phyloP scores from a whole-genome alignment of 2,888 invertebrate species.

The Mythimna lalbum region DNA sequence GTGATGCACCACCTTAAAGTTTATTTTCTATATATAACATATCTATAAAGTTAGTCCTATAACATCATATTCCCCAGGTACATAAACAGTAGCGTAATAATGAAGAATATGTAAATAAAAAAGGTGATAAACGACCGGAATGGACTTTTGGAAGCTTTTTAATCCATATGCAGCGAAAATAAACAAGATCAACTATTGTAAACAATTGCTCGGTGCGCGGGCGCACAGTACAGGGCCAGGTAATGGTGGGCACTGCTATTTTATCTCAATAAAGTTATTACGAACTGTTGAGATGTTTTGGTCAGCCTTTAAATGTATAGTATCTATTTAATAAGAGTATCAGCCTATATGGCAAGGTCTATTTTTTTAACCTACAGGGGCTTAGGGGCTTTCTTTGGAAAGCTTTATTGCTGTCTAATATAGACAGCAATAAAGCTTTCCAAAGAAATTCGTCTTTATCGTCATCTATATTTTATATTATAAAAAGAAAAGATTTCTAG shows the following conservation, averaged over 20 bases:
- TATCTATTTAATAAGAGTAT: neutral
- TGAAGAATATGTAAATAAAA: conserved; percentile 76
- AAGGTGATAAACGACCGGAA: conserved; percentile 81
- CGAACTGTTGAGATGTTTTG: neutral
- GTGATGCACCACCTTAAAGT: no score
- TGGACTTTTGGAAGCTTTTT: conserved; percentile 87
- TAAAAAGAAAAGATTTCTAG: no score
- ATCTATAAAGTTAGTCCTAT: neutral
- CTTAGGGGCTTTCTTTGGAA: no score
- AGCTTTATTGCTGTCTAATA: no score
- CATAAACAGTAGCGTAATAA: conserved; percentile 53
- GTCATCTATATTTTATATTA: no score
- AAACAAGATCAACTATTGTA: conserved; percentile 85
- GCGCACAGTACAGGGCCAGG: conserved; percentile 70
- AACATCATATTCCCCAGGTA: conserved; percentile 19
- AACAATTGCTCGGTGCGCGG: conserved; percentile 78
- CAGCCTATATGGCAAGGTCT: no score
- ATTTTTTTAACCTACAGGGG: neutral
- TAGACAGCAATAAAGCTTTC: neutral
- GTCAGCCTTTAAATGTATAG: no score
- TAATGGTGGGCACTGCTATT: conserved; percentile 33
- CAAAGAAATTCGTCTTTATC: neutral
- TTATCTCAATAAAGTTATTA: neutral
- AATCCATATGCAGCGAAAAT: conserved; percentile 89
- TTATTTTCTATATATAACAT: neutral